A percentile compares a stretch with the other conserved stretches of the same genome.
phyloP scores from a whole-genome alignment of 2,888 invertebrate species.

The Dicycla oo region DNA sequence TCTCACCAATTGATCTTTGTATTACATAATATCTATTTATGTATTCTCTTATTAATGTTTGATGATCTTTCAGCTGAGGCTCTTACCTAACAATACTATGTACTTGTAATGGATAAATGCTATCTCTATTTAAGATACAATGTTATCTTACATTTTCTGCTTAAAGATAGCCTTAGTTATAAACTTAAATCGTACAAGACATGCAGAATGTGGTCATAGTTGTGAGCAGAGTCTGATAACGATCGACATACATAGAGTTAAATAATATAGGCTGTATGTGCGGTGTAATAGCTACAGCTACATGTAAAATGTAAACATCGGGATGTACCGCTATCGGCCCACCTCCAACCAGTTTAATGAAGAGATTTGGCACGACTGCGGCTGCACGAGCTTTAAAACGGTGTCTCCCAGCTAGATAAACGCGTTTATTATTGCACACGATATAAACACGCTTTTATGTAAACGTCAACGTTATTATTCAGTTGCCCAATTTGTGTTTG shows the following conservation, averaged over 20 bases:
- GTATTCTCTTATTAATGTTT: background rate
- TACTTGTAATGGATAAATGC: slow-evolving; percentile 22
- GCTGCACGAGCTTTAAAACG: slow-evolving; percentile 84
- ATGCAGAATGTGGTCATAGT: slow-evolving; percentile 53
- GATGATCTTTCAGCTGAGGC: background rate
- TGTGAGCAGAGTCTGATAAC: slow-evolving; percentile 54
- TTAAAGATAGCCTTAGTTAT: slow-evolving; percentile 43
- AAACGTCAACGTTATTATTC: slow-evolving; percentile 49
- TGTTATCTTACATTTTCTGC: slow-evolving; percentile 30
- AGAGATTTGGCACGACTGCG: slow-evolving; percentile 89
- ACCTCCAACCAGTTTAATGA: slow-evolving; percentile 85
- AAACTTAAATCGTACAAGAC: slow-evolving; percentile 46
- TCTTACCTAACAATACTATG: slow-evolving; percentile 9
- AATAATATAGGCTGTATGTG: slow-evolving; percentile 53
- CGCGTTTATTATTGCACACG: slow-evolving; percentile 69
- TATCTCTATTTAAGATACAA: slow-evolving; percentile 24
- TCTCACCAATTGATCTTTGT: background rate
- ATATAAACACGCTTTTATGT: slow-evolving; percentile 55
- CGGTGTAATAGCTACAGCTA: slow-evolving; percentile 32
- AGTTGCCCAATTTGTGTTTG: slow-evolving; percentile 40
- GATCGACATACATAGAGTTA: slow-evolving; percentile 51
- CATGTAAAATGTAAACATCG: slow-evolving; percentile 67
- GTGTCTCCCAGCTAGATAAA: slow-evolving; percentile 77
- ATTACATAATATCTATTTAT: background rate
- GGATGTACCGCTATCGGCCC: slow-evolving; percentile 81